phyloP scores from a whole-genome alignment of 2,113 vertebrate species.

The Procavia capensis region DNA sequence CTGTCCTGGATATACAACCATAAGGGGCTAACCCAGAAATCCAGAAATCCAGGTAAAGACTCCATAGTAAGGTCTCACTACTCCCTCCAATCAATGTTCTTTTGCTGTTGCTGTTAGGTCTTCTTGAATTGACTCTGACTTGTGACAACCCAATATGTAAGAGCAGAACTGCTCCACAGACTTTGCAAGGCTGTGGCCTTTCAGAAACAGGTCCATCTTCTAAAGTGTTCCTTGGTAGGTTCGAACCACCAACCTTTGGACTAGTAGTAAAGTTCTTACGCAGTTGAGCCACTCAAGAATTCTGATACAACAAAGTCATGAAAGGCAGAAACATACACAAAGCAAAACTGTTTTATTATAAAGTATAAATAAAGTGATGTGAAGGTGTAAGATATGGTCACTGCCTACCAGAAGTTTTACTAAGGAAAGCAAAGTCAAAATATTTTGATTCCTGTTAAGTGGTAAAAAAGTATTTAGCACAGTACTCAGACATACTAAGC shows the following conservation, averaged over 20 bases:
- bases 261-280: too few species aligned
- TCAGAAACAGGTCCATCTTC: too few species aligned
- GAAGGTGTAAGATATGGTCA: background rate
- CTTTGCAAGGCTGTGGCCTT: too few species aligned
- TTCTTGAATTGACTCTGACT: too few species aligned
- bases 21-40: background rate
- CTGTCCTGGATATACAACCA: background rate
- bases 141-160: too few species aligned
- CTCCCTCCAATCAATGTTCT: background rate
- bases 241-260: too few species aligned
- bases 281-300: too few species aligned
- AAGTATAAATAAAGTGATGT: background rate
- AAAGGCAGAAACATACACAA: background rate
- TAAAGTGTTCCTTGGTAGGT: too few species aligned
- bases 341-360: background rate
- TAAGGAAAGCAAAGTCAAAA: constrained; percentile 45
- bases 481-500: background rate
- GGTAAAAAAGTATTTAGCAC: background rate
- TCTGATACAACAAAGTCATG: constrained; percentile 6
- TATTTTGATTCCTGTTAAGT: background rate
- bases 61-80: background rate
- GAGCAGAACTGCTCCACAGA: too few species aligned
- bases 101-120: background rate
- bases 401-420: background rate
- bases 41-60: constrained; percentile 18